phyloP scores from a whole-genome alignment of 2,113 vertebrate genomes.

The Panthera tigris region DNA sequence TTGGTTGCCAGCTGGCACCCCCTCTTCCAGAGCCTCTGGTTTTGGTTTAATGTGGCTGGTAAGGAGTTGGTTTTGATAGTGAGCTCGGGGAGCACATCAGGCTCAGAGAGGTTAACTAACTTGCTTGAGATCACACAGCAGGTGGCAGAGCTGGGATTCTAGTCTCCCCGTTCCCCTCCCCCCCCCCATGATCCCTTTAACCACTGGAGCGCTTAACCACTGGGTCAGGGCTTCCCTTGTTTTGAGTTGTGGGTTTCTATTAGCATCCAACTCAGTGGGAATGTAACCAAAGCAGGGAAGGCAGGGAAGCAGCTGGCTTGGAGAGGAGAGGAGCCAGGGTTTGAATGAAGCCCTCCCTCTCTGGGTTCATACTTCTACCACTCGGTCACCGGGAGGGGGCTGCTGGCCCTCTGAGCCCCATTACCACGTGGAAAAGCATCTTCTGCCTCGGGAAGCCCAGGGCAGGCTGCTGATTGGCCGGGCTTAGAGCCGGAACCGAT shows the following conservation, averaged over 20 bases:
- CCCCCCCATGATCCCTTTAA: neutral
- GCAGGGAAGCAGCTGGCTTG: neutral
- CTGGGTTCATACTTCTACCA: neutral
- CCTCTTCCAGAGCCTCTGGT: neutral
- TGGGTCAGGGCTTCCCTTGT: neutral
- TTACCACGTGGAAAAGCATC: neutral
- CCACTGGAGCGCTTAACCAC: neutral
- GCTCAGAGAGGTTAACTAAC: neutral
- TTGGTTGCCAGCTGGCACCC: neutral
- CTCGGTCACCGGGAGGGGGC: neutral
- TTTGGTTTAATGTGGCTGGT: neutral
- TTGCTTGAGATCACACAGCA: neutral
- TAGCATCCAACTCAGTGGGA: neutral
- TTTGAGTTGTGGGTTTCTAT: neutral
- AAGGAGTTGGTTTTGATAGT: neutral
- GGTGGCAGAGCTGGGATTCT: neutral
- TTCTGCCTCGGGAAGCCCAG: neutral
- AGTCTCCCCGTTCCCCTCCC: no score
- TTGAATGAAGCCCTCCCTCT: neutral
- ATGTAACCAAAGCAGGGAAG: neutral
- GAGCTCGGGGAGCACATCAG: neutral
- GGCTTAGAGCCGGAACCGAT: neutral
- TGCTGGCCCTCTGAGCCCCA: neutral
- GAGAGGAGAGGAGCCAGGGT: neutral
- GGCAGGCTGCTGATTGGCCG: neutral